Evolutionary conservation across 1,140 invertebrate species (phyloP).

Genomic region (Lepidurus couesii): DNA sequence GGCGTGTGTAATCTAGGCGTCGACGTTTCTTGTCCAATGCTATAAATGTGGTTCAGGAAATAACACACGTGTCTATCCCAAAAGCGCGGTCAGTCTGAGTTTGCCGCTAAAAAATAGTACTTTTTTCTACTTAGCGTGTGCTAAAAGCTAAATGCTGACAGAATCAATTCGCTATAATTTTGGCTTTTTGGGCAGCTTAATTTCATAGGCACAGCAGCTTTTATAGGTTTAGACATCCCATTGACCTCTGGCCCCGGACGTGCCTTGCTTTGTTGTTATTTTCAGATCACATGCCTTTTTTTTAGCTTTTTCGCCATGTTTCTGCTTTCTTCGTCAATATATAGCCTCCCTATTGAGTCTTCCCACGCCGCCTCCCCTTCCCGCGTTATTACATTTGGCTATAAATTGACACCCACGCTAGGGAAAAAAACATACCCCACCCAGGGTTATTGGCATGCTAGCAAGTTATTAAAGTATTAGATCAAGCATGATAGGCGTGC

Average conservation of each 20-base stretch:
- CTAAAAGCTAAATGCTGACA: not conserved
- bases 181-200: not conserved
- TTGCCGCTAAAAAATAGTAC: not conserved
- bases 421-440: not conserved
- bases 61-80: not conserved
- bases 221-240: not conserved
- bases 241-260: constrained; percentile 7
- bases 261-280: constrained; percentile 5
- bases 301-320: not conserved
- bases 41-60: not conserved
- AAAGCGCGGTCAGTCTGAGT: not conserved
- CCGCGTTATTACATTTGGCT: not conserved
- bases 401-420: not conserved
- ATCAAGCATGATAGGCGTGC: not conserved
- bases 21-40: not conserved
- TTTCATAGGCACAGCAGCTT: not conserved
- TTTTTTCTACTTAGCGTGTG: not conserved
- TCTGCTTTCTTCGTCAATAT: not conserved
- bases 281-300: not conserved
- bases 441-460: not conserved
- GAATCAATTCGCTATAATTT: not conserved
- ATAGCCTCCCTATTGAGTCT: not conserved
- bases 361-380: not conserved
- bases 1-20: constrained; percentile 5
- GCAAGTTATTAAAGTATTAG: not conserved